These are phyloP conservation scores for Bettongia penicillata DNA, from an alignment of 2,113 vertebrate genomes.

Conservation along the genomic window DNA sequence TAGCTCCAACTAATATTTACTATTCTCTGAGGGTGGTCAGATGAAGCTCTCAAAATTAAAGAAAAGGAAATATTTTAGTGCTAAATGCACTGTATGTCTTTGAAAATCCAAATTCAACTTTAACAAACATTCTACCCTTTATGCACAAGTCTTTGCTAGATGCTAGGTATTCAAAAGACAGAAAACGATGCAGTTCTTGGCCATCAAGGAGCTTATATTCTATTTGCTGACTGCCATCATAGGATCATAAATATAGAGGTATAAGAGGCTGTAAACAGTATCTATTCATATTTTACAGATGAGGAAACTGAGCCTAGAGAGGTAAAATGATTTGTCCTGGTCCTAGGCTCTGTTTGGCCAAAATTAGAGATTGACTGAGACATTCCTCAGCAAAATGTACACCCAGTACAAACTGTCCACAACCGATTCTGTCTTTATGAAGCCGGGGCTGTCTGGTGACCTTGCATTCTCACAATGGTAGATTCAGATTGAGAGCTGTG, in stretches of 20 bases:
- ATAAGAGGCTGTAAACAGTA: not conserved
- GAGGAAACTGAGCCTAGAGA: not conserved
- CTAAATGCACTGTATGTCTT: not conserved
- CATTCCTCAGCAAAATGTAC: not conserved
- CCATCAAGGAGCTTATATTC: not conserved
- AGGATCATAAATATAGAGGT: not conserved
- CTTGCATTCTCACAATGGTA: slow-evolving; percentile 60
- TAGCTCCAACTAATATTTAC: not conserved
- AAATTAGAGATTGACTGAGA: not conserved
- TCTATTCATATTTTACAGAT: not conserved
- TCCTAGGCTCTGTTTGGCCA: not conserved
- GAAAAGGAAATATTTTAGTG: not conserved
- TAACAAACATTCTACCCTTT: not conserved
- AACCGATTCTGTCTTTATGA: not conserved
- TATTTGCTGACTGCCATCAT: not conserved
- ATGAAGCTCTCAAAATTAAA: not conserved
- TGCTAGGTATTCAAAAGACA: not conserved
- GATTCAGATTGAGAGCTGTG: slow-evolving; percentile 66
- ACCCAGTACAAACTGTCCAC: not conserved
- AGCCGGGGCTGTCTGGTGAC: not conserved
- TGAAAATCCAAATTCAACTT: not conserved
- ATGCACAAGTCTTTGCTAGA: not conserved
- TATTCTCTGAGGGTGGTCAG: not conserved
- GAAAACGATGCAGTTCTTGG: not conserved
- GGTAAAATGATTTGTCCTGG: not conserved